A percentile compares a stretch with the other conserved stretches of the same genome.
These are phyloP conservation scores for Campylomormyrus numenius DNA, from an alignment of 2,113 vertebrate genomes.

Conservation along the genomic window DNA sequence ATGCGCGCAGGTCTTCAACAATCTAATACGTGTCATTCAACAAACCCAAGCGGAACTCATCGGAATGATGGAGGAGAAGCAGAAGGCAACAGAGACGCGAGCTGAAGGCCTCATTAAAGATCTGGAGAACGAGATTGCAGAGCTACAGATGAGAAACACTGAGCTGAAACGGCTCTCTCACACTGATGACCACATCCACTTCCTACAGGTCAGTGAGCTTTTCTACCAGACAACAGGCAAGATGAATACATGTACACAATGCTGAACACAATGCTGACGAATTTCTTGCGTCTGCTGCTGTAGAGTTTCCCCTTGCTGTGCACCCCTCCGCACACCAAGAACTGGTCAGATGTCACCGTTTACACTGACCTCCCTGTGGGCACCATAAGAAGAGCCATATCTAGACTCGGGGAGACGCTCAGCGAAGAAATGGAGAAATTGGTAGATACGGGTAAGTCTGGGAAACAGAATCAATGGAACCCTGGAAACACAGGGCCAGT, in stretches of 20 bases:
- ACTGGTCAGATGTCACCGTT: constrained; percentile 60
- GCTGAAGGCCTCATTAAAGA: constrained; percentile 48
- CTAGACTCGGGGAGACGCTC: constrained; percentile 46
- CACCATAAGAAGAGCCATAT: constrained; percentile 54
- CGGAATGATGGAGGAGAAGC: constrained; percentile 56
- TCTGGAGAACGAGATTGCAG: constrained; percentile 56
- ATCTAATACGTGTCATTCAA: constrained; percentile 57
- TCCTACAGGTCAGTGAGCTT: constrained; percentile 51
- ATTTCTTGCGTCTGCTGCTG: constrained; percentile 7
- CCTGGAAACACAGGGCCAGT: neutral
- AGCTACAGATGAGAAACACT: constrained; percentile 46
- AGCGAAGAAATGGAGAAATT: constrained; percentile 50
- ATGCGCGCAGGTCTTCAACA: constrained; percentile 53
- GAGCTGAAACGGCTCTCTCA: constrained; percentile 54
- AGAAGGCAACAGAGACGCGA: constrained; percentile 46
- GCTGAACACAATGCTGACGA: neutral
- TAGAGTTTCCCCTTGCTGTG: constrained; percentile 58
- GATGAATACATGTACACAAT: neutral
- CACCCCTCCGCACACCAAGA: constrained; percentile 48
- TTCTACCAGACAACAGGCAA: neutral
- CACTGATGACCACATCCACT: constrained; percentile 63
- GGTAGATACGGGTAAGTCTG: constrained; percentile 48
- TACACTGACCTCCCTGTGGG: constrained; percentile 54
- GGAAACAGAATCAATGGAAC: neutral
- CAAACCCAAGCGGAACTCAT: constrained; percentile 54